A percentile compares a stretch with the other conserved stretches of the same genome.
These are phyloP conservation scores for Silurus lanzhouensis DNA, from an alignment of 2,797 vertebrate genomes.

Conservation along the genomic window DNA sequence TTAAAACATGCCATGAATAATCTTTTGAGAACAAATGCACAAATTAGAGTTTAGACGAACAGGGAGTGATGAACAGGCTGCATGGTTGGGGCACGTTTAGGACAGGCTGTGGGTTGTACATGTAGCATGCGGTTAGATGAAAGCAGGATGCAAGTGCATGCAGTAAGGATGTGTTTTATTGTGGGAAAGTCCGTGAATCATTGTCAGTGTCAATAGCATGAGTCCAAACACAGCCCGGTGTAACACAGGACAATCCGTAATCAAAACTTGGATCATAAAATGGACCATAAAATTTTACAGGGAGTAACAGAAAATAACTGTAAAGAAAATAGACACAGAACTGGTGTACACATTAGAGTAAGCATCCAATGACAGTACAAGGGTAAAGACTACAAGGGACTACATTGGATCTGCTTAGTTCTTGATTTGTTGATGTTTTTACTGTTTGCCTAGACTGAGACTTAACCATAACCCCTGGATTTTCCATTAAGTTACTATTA, in stretches of 20 bases:
- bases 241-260: background rate
- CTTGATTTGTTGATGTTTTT: background rate
- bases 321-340: background rate
- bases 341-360: background rate
- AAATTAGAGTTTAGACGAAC: background rate
- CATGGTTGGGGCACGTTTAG: background rate
- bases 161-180: background rate
- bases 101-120: background rate
- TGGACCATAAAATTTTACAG: background rate
- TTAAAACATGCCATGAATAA: no score
- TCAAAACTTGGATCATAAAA: background rate
- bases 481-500: background rate
- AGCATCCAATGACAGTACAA: background rate
- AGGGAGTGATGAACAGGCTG: background rate
- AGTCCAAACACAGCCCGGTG: background rate
- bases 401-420: background rate
- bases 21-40: background rate
- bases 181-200: background rate
- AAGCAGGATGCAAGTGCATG: background rate
- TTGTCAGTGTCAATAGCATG: background rate
- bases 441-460: background rate
- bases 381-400: no score
- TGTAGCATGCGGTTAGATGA: background rate
- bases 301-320: background rate
- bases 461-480: background rate